phyloP scores from a whole-genome alignment of 1,140 invertebrate species.

The Vollenhovia emeryi region DNA sequence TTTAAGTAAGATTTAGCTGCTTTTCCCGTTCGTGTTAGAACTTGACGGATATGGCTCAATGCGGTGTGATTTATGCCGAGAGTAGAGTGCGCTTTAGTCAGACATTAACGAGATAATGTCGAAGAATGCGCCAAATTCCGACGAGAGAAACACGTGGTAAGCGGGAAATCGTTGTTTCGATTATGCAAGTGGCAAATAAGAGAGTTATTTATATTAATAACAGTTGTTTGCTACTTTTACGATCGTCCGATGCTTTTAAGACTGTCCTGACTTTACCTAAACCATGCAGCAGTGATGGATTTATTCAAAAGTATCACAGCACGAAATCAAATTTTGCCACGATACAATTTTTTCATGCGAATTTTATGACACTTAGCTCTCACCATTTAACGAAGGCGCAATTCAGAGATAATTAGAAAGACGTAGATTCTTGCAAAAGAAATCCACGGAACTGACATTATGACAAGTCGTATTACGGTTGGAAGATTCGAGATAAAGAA shows the following conservation, averaged over 20 bases:
- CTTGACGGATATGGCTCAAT: background rate
- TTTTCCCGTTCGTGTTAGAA: background rate
- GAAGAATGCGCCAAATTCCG: slow-evolving; percentile 17
- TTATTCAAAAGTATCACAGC: background rate
- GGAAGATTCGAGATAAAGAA: background rate
- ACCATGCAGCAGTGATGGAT: background rate
- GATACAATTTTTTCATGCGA: background rate
- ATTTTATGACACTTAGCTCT: background rate
- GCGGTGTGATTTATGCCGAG: slow-evolving; percentile 18
- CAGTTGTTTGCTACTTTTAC: background rate
- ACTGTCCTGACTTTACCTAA: background rate
- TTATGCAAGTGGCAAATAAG: slow-evolving; percentile 25
- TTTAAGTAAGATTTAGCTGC: no score
- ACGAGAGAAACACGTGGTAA: slow-evolving; percentile 11
- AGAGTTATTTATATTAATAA: slow-evolving; percentile 2
- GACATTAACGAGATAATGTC: slow-evolving; percentile 1
- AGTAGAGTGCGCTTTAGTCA: background rate
- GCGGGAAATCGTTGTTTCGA: background rate
- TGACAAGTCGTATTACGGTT: background rate
- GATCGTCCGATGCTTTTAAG: background rate
- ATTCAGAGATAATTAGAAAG: slow-evolving; percentile 13
- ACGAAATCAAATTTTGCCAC: background rate
- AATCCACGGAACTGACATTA: background rate
- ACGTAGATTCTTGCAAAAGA: background rate
- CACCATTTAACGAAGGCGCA: background rate